Evolutionary conservation across 2,797 vertebrate species (phyloP).

Genomic region (Pangasius macronema): DNA sequence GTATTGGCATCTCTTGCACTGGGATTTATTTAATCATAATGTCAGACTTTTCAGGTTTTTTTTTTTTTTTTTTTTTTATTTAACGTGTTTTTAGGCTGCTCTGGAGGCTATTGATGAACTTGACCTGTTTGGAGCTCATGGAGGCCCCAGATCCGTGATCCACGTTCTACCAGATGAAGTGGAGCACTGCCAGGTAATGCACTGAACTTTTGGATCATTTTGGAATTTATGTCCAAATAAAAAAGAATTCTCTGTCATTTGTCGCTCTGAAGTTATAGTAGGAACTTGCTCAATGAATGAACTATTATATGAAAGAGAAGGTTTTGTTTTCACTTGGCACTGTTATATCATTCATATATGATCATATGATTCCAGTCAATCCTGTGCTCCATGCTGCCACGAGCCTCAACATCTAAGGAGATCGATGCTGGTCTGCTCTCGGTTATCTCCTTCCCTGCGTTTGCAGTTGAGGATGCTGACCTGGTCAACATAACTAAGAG

Average conservation of each 20-base stretch:
- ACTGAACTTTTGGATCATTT: neutral
- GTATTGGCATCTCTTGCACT: neutral
- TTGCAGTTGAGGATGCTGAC: conserved; percentile 92
- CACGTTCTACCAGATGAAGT: conserved; percentile 97
- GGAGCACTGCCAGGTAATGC: conserved; percentile 93
- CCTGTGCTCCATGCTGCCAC: conserved; percentile 94
- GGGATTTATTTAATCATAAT: neutral
- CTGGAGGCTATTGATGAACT: conserved; percentile 97
- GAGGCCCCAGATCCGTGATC: conserved; percentile 94
- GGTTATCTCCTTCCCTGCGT: conserved; percentile 95
- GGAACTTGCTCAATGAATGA: neutral
- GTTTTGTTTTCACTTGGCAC: neutral
- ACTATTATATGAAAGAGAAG: no score
- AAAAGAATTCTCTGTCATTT: neutral
- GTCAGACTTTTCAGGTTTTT: neutral
- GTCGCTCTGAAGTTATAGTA: neutral
- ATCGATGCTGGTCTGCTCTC: conserved; percentile 97
- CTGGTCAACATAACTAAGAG: conserved; percentile 92
- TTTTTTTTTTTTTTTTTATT: neutral
- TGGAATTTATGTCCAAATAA: neutral
- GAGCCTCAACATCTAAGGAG: conserved; percentile 97
- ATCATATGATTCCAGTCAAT: conserved; percentile 84
- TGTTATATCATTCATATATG: neutral
- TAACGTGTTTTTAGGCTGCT: conserved; percentile 82
- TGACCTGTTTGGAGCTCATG: conserved; percentile 94